Percentiles rank a stretch among this genome's conserved stretches.
Conservation (phyloP, 2,113 vertebrate species). For the Dipodomys spectabilis region DNA sequence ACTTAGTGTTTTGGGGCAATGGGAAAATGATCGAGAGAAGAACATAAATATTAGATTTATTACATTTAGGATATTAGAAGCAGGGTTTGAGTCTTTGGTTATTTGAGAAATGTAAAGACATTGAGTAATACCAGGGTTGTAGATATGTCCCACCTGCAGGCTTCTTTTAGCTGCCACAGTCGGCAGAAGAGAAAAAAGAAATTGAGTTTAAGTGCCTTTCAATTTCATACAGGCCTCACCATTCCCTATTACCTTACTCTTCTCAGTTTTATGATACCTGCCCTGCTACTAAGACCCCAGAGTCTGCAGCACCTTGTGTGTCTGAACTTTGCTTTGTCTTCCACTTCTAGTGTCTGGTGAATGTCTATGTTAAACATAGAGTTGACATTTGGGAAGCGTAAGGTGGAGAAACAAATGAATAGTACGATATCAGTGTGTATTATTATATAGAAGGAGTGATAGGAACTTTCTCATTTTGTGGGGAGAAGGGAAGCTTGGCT, state of each 20-base stretch:
- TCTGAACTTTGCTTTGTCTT: background rate
- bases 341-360: background rate
- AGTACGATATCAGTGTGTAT: background rate
- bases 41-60: background rate
- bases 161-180: background rate
- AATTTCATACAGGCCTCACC: background rate
- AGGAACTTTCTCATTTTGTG: background rate
- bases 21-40: background rate
- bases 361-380: background rate
- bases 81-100: background rate
- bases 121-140: background rate
- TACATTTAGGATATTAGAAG: slow-evolving; percentile 12
- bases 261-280: background rate
- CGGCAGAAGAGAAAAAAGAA: background rate
- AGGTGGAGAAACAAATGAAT: background rate
- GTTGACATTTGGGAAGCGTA: background rate
- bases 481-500: background rate
- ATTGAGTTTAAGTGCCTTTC: background rate
- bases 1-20: background rate
- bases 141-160: background rate
- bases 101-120: background rate
- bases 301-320: background rate
- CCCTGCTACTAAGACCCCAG: background rate
- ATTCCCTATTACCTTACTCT: background rate
- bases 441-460: background rate